These are phyloP conservation scores for Temnothorax curvispinosus DNA, from an alignment of 1,140 invertebrate species.

Conservation along the genomic window DNA sequence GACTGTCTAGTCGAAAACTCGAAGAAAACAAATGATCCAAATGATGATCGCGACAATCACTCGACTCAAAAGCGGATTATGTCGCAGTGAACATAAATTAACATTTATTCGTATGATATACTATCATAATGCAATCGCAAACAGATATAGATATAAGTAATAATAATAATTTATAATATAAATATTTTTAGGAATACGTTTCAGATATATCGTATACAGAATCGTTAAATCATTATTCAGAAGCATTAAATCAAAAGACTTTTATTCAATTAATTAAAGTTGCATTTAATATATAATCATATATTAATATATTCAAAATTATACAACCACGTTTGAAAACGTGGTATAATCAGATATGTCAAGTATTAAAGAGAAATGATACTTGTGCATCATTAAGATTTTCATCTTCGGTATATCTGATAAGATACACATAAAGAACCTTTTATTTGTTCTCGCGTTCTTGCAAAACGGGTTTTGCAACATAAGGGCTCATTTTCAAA, in stretches of 20 bases:
- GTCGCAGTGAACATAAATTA: neutral
- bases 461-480: neutral
- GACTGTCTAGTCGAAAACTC: conserved; percentile 92
- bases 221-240: neutral
- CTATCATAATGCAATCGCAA: neutral
- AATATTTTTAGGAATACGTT: neutral
- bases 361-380: neutral
- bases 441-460: neutral
- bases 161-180: too few relatives aligned
- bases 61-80: neutral
- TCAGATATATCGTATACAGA: neutral
- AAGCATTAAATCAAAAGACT: neutral
- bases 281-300: neutral
- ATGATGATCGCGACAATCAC: neutral
- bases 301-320: neutral
- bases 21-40: conserved; percentile 89
- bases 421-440: neutral
- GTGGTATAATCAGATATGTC: neutral
- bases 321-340: neutral
- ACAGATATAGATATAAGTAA: neutral
- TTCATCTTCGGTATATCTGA: neutral
- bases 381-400: neutral
- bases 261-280: conserved; percentile 16
- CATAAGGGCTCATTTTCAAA: neutral
- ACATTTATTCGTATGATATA: neutral